Conservation (phyloP, 2,113 vertebrate species). For the Acanthochromis polyacanthus region DNA sequence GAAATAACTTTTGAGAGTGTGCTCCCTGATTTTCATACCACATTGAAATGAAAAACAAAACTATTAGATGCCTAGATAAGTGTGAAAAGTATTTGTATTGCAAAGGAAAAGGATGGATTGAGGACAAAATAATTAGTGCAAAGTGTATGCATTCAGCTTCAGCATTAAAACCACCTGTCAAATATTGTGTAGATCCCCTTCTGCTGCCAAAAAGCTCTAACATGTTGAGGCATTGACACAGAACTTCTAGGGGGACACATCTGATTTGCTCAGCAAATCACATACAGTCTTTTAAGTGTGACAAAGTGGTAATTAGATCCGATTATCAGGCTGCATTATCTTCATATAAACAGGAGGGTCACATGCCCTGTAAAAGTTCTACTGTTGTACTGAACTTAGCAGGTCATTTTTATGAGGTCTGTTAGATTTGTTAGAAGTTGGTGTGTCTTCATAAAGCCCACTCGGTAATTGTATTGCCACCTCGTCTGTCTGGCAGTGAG, state of each 20-base stretch:
- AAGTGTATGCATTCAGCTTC: neutral
- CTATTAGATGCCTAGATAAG: conserved; percentile 4
- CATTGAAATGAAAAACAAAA: conserved; percentile 11
- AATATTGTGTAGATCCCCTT: too few relatives aligned
- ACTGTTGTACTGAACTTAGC: neutral
- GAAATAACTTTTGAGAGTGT: neutral
- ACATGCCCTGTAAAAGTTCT: neutral
- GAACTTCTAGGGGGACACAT: neutral
- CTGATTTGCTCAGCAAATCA: neutral
- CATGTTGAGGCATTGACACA: too few relatives aligned
- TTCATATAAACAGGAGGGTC: neutral
- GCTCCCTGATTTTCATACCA: neutral
- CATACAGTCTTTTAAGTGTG: neutral
- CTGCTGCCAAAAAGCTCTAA: too few relatives aligned
- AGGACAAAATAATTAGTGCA: neutral
- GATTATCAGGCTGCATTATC: conserved; percentile 14
- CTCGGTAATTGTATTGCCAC: conserved; percentile 70
- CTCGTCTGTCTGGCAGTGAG: conserved; percentile 54
- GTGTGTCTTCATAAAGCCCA: conserved; percentile 60
- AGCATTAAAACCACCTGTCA: too few relatives aligned
- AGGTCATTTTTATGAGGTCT: conserved; percentile 47
- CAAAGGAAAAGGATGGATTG: neutral
- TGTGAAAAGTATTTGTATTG: neutral
- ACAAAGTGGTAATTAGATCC: conserved; percentile 2
- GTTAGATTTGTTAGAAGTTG: conserved; percentile 71